phyloP scores from a whole-genome alignment of 2,113 vertebrate genomes.

The Platanista minor region DNA sequence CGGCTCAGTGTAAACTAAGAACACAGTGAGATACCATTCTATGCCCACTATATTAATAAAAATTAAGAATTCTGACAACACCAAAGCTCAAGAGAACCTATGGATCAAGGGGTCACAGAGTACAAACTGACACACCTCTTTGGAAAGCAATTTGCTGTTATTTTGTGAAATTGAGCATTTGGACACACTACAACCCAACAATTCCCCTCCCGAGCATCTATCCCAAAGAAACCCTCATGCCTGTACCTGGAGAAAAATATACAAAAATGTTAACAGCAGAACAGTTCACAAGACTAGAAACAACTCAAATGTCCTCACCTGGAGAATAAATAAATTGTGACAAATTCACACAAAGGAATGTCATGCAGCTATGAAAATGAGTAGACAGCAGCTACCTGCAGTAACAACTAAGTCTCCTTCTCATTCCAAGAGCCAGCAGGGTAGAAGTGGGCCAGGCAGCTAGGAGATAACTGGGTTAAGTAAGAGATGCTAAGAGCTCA shows the following conservation, averaged over 20 bases:
- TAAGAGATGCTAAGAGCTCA: neutral
- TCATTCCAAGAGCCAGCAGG: accelerated
- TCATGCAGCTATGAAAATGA: accelerated
- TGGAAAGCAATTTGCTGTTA: neutral
- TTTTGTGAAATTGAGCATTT: neutral
- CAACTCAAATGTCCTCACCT: accelerated
- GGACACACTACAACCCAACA: neutral
- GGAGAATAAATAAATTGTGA: neutral
- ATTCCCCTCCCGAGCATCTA: accelerated
- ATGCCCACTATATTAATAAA: accelerated
- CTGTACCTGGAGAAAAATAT: neutral
- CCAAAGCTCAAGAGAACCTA: neutral
- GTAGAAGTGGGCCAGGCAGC: accelerated
- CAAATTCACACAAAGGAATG: accelerated
- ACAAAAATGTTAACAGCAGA: accelerated
- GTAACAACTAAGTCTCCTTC: accelerated
- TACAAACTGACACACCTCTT: accelerated
- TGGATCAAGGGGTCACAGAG: accelerated
- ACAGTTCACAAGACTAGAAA: neutral
- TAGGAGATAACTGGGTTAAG: accelerated
- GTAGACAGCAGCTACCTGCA: accelerated
- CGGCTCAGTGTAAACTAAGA: neutral
- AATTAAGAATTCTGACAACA: neutral
- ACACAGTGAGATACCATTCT: accelerated
- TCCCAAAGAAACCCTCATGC: neutral